Conservation (phyloP, 2,113 vertebrate genomes). For the Campylorhamphus procurvoides region DNA sequence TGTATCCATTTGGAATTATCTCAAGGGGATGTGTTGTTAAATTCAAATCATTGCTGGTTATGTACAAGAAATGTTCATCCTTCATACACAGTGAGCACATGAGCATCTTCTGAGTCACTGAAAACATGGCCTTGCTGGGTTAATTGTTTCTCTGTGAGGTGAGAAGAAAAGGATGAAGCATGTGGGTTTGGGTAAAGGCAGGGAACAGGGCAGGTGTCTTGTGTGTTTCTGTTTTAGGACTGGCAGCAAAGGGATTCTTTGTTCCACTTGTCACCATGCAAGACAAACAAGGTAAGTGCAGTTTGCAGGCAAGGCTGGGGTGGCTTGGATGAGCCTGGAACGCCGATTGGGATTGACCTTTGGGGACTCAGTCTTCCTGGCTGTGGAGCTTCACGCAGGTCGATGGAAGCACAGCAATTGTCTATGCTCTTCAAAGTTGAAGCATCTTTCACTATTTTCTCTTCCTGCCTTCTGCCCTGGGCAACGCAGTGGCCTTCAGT, state of each 20-base stretch:
- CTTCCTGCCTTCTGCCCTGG: not conserved
- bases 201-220: not conserved
- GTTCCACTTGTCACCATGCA: not conserved
- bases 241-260: not conserved
- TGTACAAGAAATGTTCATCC: not conserved
- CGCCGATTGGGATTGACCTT: not conserved
- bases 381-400: accelerated
- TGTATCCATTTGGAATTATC: not conserved
- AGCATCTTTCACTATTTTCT: not conserved
- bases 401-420: not conserved
- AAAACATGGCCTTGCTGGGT: not conserved
- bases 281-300: not conserved
- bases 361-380: not conserved
- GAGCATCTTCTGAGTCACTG: not conserved
- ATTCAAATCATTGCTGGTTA: not conserved
- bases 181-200: not conserved
- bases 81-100: accelerated
- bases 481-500: not conserved
- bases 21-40: not conserved
- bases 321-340: not conserved
- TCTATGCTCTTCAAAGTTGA: accelerated
- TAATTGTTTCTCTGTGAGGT: not conserved
- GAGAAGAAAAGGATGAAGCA: not conserved
- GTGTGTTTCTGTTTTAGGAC: not conserved
- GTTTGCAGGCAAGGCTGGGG: not conserved